A percentile compares a stretch with the other conserved stretches of the same genome.
Conservation (phyloP, 2,888 invertebrate genomes). For the Callyntrura sp. region DNA sequence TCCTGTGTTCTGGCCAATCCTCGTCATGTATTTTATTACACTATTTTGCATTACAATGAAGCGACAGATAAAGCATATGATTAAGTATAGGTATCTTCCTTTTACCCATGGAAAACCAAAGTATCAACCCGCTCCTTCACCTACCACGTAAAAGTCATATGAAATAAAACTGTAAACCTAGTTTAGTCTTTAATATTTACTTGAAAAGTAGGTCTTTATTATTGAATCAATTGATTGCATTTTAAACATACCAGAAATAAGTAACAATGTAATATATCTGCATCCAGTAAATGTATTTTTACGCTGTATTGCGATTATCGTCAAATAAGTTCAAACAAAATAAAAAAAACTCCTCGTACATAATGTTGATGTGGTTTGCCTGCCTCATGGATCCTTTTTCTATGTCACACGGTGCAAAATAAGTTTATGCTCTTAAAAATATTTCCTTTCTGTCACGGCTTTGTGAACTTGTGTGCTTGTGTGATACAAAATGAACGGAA, state of each 20-base stretch:
- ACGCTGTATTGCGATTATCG: constrained; percentile 1
- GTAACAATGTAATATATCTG: constrained; percentile 33
- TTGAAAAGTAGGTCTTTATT: constrained; percentile 21
- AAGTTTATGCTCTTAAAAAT: not conserved
- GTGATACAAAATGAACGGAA: not conserved
- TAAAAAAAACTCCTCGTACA: constrained; percentile 27
- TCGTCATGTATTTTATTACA: constrained; percentile 99
- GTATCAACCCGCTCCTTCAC: constrained; percentile 88
- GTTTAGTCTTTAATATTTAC: constrained; percentile 33
- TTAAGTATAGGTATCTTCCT: constrained; percentile 99
- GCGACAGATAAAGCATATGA: constrained; percentile 99
- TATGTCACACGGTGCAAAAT: constrained; percentile 37
- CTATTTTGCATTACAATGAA: constrained; percentile 99
- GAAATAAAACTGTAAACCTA: constrained; percentile 15
- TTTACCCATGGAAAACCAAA: constrained; percentile 99
- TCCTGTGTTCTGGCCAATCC: constrained; percentile 99
- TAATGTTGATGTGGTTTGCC: not conserved
- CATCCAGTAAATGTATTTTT: constrained; percentile 17
- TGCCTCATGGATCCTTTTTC: not conserved
- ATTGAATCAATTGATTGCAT: constrained; percentile 64
- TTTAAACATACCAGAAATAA: constrained; percentile 69
- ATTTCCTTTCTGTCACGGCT: constrained; percentile 12
- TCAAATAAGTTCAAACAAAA: constrained; percentile 43
- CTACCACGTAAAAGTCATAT: constrained; percentile 73
- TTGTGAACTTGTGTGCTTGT: constrained; percentile 20